phyloP scores from a whole-genome alignment of 30 jellyfish, hydroid and myxozoan species.

The Hydra vulgaris region DNA sequence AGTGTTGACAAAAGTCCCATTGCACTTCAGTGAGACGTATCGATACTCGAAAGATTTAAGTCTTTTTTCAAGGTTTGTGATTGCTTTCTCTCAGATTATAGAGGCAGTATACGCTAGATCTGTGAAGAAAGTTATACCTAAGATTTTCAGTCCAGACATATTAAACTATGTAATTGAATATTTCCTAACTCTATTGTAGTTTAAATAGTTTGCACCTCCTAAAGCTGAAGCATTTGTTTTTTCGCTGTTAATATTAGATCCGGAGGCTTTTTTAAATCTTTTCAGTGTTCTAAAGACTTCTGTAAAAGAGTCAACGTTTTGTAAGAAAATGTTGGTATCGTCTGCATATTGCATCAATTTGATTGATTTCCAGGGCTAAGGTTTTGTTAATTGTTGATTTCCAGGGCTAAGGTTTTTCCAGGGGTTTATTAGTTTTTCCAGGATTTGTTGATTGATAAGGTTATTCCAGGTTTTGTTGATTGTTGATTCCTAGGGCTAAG shows the following conservation, averaged over 20 bases:
- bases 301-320: neutral
- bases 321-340: neutral
- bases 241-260: neutral
- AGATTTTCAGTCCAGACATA: neutral
- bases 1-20: neutral
- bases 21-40: neutral
- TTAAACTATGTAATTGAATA: neutral
- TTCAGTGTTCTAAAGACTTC: neutral
- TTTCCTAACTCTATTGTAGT: neutral
- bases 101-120: neutral
- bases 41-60: neutral
- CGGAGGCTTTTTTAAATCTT: neutral
- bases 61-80: too few relatives aligned
- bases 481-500: too few relatives aligned
- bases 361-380: neutral
- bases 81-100: neutral
- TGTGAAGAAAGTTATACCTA: neutral
- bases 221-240: neutral
- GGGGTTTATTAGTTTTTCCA: too few relatives aligned
- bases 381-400: neutral
- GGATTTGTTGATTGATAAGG: too few relatives aligned
- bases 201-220: neutral
- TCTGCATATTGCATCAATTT: neutral
- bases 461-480: too few relatives aligned
- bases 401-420: neutral